Evolutionary conservation across 1,140 invertebrate genomes (phyloP).

Genomic region (Callitettix versicolor): DNA sequence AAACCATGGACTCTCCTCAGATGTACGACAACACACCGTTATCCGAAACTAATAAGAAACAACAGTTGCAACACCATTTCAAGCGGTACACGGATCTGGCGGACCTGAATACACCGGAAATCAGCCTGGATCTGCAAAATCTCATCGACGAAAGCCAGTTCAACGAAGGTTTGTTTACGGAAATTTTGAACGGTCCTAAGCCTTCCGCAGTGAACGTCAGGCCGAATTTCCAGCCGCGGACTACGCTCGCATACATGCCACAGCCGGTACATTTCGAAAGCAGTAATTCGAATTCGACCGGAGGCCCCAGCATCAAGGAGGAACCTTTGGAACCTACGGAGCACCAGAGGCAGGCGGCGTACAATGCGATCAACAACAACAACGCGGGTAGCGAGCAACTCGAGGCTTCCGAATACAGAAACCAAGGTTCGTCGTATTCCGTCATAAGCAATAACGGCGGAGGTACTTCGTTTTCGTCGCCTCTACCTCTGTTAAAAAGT

Average conservation of each 20-base stretch:
- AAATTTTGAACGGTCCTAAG: slow-evolving; percentile 54
- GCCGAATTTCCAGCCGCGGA: slow-evolving; percentile 35
- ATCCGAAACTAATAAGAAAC: slow-evolving; percentile 18
- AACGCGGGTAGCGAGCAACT: no score
- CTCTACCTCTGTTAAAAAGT: slow-evolving; percentile 26
- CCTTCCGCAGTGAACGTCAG: slow-evolving; percentile 29
- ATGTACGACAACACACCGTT: slow-evolving; percentile 25
- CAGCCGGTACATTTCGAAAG: slow-evolving; percentile 65
- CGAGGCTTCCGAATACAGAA: slow-evolving; percentile 9
- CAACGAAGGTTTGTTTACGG: slow-evolving; percentile 66
- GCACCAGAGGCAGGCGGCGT: slow-evolving; percentile 18
- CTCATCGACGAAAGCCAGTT: slow-evolving; percentile 80
- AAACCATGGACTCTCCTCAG: slow-evolving; percentile 25
- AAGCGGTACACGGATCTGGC: slow-evolving; percentile 51
- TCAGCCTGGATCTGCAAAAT: slow-evolving; percentile 76
- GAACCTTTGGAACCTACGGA: slow-evolving; percentile 64
- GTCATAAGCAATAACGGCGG: slow-evolving; percentile 39
- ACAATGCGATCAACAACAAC: no score
- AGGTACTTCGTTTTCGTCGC: slow-evolving; percentile 48
- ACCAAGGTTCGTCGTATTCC: slow-evolving; percentile 29
- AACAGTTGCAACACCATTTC: slow-evolving; percentile 20
- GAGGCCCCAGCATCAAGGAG: slow-evolving; percentile 62
- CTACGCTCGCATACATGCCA: slow-evolving; percentile 76
- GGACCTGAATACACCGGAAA: slow-evolving; percentile 78
- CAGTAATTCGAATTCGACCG: slow-evolving; percentile 40